Evolutionary conservation across 2,797 vertebrate species (phyloP).

Genomic region (Helarctos malayanus): DNA sequence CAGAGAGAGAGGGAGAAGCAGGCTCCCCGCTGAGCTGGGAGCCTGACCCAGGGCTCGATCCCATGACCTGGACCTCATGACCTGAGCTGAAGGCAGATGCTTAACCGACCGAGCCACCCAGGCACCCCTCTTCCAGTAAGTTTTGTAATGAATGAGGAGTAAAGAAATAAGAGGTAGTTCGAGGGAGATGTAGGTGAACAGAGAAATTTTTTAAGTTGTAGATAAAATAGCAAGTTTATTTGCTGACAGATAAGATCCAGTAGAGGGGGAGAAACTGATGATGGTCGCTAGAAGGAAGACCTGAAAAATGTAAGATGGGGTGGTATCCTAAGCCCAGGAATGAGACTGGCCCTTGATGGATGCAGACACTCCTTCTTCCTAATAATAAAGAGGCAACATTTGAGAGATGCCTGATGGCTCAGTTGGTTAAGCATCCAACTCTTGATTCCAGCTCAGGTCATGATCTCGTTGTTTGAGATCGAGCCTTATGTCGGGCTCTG

Average conservation of each 20-base stretch:
- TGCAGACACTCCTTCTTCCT: background rate
- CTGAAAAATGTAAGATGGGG: background rate
- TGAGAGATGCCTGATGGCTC: background rate
- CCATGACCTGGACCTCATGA: too few relatives aligned
- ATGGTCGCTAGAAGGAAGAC: background rate
- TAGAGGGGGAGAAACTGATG: background rate
- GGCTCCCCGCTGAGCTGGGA: too few relatives aligned
- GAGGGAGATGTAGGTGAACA: background rate
- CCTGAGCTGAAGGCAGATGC: too few relatives aligned
- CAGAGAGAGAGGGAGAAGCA: too few relatives aligned
- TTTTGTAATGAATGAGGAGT: background rate
- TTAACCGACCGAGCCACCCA: too few relatives aligned
- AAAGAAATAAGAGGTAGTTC: background rate
- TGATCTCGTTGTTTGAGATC: background rate
- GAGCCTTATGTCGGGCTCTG: background rate
- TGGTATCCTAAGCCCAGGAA: background rate
- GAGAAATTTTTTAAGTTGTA: background rate
- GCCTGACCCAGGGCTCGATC: too few relatives aligned
- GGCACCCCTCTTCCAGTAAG: background rate
- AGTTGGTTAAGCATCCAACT: background rate
- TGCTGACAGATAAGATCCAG: background rate
- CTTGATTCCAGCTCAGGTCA: background rate
- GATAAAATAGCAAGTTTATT: background rate
- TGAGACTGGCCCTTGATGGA: background rate
- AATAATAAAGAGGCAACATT: background rate